Conservation (phyloP, 2,888 invertebrate genomes). For the Cantharis rustica region DNA sequence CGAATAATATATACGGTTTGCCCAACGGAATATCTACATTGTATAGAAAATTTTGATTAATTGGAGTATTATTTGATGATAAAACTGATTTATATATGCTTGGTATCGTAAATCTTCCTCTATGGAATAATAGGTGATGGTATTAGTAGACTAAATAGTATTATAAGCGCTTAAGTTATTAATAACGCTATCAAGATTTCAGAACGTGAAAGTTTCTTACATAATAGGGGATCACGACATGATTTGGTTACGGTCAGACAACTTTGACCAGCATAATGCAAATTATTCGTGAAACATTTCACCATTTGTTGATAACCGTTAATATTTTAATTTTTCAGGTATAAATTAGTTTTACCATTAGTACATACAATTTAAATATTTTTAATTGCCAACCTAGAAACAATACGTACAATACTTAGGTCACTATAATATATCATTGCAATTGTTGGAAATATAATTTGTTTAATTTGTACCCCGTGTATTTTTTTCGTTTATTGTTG, state of each 20-base stretch:
- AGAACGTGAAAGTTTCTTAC: neutral
- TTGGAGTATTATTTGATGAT: neutral
- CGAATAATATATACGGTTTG: no score
- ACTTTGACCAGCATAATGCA: neutral
- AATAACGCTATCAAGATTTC: neutral
- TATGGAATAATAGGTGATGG: neutral
- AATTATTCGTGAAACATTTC: neutral
- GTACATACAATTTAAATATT: neutral
- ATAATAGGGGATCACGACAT: neutral
- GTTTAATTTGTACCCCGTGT: neutral
- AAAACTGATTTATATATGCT: neutral
- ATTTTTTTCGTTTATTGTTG: neutral
- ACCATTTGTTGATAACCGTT: neutral
- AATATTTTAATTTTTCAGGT: neutral
- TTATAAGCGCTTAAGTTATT: neutral
- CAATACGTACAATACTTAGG: neutral
- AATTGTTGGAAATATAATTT: neutral
- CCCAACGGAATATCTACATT: neutral
- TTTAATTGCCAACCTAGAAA: neutral
- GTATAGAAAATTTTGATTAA: neutral
- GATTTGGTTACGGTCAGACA: neutral
- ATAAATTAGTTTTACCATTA: neutral
- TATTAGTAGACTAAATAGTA: neutral
- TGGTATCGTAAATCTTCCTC: neutral
- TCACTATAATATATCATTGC: neutral